Evolutionary conservation across 2,888 invertebrate genomes (phyloP).

Genomic region (Nymphalis urticae): DNA sequence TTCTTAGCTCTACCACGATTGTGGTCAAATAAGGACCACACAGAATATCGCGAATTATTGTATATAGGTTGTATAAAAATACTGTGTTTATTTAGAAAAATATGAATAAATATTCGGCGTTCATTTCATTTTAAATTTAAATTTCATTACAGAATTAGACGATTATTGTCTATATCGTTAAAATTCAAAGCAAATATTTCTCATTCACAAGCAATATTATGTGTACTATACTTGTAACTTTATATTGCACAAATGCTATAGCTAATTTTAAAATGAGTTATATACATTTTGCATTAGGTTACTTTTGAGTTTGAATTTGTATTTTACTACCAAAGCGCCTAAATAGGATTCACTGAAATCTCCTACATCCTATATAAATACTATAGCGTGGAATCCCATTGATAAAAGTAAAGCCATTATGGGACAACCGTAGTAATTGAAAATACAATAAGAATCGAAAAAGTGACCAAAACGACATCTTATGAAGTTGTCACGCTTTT

Average conservation of each 20-base stretch:
- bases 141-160: too few relatives aligned
- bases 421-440: conserved; percentile 74
- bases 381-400: conserved; percentile 47
- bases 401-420: conserved; percentile 45
- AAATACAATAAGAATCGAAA: conserved; percentile 54
- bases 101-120: background rate
- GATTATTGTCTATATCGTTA: too few relatives aligned
- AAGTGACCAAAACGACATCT: conserved; percentile 49
- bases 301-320: too few relatives aligned
- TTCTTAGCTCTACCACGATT: conserved; percentile 56
- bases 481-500: conserved; percentile 66
- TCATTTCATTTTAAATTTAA: too few relatives aligned
- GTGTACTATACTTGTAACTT: too few relatives aligned
- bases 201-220: too few relatives aligned
- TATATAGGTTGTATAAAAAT: conserved; percentile 48
- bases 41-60: conserved; percentile 53
- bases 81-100: background rate
- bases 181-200: too few relatives aligned
- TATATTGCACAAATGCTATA: too few relatives aligned
- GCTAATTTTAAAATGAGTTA: too few relatives aligned
- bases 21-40: conserved; percentile 65
- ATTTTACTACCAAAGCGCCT: too few relatives aligned
- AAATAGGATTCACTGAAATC: background rate
- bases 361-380: conserved; percentile 47
- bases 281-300: too few relatives aligned